Evolutionary conservation across 2,797 vertebrate species (phyloP).

Genomic region (Otus scops): DNA sequence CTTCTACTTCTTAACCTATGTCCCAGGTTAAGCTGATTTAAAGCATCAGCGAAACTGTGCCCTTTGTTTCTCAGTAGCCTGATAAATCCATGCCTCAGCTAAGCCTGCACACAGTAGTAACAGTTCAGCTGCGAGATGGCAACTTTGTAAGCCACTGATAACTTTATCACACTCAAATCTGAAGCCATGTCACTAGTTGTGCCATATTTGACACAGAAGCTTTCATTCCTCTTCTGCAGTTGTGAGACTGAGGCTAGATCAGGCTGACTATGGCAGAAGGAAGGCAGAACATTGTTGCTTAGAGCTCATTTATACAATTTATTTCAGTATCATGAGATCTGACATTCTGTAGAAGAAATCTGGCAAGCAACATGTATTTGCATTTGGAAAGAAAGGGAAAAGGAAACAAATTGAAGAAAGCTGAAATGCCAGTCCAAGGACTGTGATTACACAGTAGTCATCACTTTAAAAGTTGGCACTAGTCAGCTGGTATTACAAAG

Average conservation of each 20-base stretch:
- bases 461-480: constrained; percentile 14
- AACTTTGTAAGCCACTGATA: neutral
- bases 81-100: neutral
- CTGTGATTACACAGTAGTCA: constrained; percentile 6
- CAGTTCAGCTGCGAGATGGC: neutral
- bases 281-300: neutral
- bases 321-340: neutral
- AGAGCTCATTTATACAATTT: neutral
- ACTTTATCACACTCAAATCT: neutral
- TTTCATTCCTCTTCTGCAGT: neutral
- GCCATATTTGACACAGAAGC: neutral
- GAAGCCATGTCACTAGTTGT: neutral
- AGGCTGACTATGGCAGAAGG: neutral
- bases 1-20: neutral
- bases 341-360: neutral
- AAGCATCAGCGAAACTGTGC: neutral
- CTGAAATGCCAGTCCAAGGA: neutral
- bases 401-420: neutral
- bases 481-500: neutral
- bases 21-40: neutral
- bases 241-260: neutral
- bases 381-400: constrained; percentile 27
- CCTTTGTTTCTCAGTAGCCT: neutral
- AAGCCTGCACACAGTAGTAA: neutral
- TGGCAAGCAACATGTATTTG: constrained; percentile 5